Evolutionary conservation across 2,797 vertebrate species (phyloP).

Genomic region (Sphenopsis melanotis): DNA sequence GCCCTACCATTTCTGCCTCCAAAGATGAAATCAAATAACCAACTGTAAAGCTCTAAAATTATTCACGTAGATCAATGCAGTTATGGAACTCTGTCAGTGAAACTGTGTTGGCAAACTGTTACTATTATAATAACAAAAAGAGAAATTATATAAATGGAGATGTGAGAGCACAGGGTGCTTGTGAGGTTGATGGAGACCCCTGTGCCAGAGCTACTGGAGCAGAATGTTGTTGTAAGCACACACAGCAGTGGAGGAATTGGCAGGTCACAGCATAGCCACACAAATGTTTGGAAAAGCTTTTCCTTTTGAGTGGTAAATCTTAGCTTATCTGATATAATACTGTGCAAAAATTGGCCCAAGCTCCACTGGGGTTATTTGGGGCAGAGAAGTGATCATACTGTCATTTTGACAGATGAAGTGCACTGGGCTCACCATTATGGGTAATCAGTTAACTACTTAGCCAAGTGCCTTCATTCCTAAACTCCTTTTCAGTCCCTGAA

Average conservation of each 20-base stretch:
- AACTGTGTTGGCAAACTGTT: neutral
- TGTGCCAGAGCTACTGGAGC: neutral
- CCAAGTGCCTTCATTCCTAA: neutral
- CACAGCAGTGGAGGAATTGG: neutral
- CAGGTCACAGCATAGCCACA: neutral
- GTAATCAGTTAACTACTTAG: neutral
- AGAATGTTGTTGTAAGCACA: neutral
- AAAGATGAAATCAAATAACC: neutral
- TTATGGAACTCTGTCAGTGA: neutral
- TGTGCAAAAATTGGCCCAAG: neutral
- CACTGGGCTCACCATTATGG: fast-evolving
- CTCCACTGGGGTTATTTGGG: neutral
- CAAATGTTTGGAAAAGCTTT: neutral
- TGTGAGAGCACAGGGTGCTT: neutral
- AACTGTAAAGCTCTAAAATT: neutral
- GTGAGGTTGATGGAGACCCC: neutral
- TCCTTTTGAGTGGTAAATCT: neutral
- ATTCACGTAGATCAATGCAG: neutral
- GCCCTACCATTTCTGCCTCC: neutral
- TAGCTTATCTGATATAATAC: neutral
- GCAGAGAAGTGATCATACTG: neutral
- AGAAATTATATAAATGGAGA: neutral
- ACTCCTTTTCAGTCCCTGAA: neutral
- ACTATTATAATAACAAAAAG: neutral
- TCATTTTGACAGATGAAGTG: neutral